phyloP scores from a whole-genome alignment of 2,888 invertebrate species.

The Agrotis exclamationis region DNA sequence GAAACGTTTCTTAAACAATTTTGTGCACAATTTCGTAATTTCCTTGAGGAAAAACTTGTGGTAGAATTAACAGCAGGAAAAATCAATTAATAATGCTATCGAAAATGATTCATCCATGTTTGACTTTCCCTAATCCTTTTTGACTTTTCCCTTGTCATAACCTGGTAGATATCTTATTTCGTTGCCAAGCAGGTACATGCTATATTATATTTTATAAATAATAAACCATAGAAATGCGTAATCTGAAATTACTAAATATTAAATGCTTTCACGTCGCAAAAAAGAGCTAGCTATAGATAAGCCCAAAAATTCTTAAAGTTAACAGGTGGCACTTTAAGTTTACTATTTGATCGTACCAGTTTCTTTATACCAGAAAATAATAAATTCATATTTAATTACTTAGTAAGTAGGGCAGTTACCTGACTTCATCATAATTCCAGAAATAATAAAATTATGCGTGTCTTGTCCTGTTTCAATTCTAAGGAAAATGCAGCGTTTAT shows the following conservation, averaged over 20 bases:
- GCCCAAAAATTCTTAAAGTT: not conserved
- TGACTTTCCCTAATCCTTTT: no score
- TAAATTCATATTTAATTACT: conserved; percentile 21
- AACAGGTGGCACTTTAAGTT: not conserved
- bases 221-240: no score
- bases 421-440: conserved; percentile 47
- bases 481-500: conserved; percentile 40
- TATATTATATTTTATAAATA: no score
- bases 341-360: conserved; percentile 5
- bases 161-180: no score
- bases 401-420: not conserved
- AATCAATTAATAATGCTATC: not conserved
- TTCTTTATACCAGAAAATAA: conserved; percentile 27
- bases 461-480: conserved; percentile 43
- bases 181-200: no score
- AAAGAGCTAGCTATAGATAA: not conserved
- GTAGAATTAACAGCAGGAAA: not conserved
- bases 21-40: conserved; percentile 18
- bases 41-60: not conserved
- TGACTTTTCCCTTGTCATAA: no score
- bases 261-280: no score
- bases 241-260: no score
- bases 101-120: no score
- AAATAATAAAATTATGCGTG: conserved; percentile 23
- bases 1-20: conserved; percentile 5